Evolutionary conservation across 2,888 invertebrate genomes (phyloP), one percentile per base, ranked within the genome.

Genomic region (Monoplex corrugatus): DNA sequence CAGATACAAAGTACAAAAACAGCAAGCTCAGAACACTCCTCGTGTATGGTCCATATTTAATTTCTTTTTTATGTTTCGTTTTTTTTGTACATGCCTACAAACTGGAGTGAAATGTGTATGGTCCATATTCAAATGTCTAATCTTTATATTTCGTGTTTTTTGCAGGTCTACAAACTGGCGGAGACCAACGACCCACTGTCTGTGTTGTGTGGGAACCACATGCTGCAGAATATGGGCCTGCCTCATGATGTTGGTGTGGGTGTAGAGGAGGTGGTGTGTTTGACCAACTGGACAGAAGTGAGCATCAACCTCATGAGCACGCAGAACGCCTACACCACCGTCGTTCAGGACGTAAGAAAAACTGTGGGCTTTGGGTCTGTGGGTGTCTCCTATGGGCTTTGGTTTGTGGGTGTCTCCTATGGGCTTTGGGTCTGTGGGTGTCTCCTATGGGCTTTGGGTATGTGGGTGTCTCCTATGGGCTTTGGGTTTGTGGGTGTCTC

Each of bases 231-330:
- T 68, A 92, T 93, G 91, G 86, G 88, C 16, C 83, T 93, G 57
- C 91, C 92, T 5, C 89, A 92, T 50, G 93, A 93, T 6, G 92
- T 93, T 16, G 89, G 91, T 19, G 84, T 50, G 3, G 90, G 93
- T 6, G 90, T 94, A 40, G 91, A 92, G 40, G 85, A 45, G 5
- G 86, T 91, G 57, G 50, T 94, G 3, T 94, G 94, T 91, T 84
- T 88, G 6, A 92, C 92, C 0, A 90, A 94, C 91, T 93, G 93
- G 92, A 87, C 90, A 10, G 63, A 75, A 16, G 87, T 92, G 5
- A 68, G 90, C 10, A 28, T 57, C 19, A 90, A 92, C 28, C 23
- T 93, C 19, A 50, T 43, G 2, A 78, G 68, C 45, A 38, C 63
- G 43, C 63, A 82, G n/a, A 87, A 89, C 0, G 32, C 83, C 19